Conservation (phyloP, 2,797 vertebrate species). For the Spatula clypeata region DNA sequence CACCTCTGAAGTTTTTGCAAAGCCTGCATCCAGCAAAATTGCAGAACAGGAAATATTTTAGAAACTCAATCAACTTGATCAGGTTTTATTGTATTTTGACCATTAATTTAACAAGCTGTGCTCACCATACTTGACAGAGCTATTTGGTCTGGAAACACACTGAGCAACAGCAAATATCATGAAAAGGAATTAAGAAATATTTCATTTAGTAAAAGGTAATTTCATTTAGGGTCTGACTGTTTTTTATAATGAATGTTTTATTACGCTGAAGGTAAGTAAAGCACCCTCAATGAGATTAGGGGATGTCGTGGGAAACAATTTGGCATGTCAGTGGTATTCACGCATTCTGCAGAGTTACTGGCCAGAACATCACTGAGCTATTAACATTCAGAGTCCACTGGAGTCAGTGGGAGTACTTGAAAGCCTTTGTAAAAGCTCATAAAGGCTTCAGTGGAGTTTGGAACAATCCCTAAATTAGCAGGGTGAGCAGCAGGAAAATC, state of each 20-base stretch:
- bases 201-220: constrained; percentile 72
- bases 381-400: background rate
- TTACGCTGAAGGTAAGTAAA: constrained; percentile 45
- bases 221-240: constrained; percentile 66
- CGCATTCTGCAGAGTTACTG: background rate
- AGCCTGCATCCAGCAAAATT: background rate
- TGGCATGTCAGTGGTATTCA: background rate
- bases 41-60: background rate
- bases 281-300: constrained; percentile 48
- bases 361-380: background rate
- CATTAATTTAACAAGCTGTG: background rate
- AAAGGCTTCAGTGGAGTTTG: background rate
- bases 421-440: background rate
- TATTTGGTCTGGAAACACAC: background rate
- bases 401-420: background rate
- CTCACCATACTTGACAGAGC: background rate
- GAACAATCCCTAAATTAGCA: background rate
- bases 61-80: background rate
- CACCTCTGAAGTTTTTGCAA: background rate
- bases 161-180: constrained; percentile 28
- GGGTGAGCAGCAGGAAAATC: background rate
- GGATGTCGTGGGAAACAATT: background rate
- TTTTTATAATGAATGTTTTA: constrained; percentile 67
- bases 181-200: constrained; percentile 43
- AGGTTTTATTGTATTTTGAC: background rate